These are phyloP conservation scores for Charaxes varanes DNA, from an alignment of 1,140 invertebrate species.

Conservation along the genomic window DNA sequence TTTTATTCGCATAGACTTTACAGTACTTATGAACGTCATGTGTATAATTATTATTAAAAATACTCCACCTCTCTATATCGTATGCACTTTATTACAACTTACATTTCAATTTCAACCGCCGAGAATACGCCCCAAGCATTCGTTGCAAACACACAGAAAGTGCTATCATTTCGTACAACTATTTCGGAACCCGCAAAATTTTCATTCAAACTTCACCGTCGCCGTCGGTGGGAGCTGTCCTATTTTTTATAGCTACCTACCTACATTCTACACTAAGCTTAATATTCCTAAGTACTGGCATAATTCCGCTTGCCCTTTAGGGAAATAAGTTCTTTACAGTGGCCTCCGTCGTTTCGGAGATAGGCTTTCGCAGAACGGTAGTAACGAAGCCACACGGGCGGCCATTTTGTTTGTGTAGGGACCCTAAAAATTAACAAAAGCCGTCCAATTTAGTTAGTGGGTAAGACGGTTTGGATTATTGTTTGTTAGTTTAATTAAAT, in stretches of 20 bases:
- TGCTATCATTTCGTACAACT: slow-evolving; percentile 25
- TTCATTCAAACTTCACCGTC: slow-evolving; percentile 22
- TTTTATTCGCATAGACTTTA: too few species aligned
- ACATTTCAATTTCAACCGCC: slow-evolving; percentile 14
- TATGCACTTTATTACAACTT: slow-evolving; percentile 20
- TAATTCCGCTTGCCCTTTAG: slow-evolving; percentile 29
- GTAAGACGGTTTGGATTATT: slow-evolving; percentile 2
- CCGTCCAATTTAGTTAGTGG: slow-evolving; percentile 21
- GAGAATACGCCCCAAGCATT: slow-evolving; percentile 14
- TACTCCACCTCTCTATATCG: slow-evolving; percentile 4
- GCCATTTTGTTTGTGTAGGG: slow-evolving; percentile 18
- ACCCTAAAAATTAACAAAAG: slow-evolving; percentile 23
- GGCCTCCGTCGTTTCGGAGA: slow-evolving; percentile 23
- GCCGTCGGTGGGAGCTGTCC: slow-evolving; percentile 6
- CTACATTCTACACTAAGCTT: slow-evolving; percentile 31
- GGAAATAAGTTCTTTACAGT: slow-evolving; percentile 33
- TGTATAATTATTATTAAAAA: too few species aligned
- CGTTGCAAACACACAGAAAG: slow-evolving; percentile 25
- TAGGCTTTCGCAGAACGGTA: slow-evolving; percentile 21
- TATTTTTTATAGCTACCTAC: slow-evolving; percentile 17
- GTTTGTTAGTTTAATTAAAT: slow-evolving; percentile 6
- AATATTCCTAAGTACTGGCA: slow-evolving; percentile 37
- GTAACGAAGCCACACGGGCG: slow-evolving; percentile 21
- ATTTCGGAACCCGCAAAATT: slow-evolving; percentile 27
- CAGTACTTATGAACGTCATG: too few species aligned